Base-by-base conservation (phyloP, 2,797 vertebrate species). In the Silurus aristotelis region DNA sequence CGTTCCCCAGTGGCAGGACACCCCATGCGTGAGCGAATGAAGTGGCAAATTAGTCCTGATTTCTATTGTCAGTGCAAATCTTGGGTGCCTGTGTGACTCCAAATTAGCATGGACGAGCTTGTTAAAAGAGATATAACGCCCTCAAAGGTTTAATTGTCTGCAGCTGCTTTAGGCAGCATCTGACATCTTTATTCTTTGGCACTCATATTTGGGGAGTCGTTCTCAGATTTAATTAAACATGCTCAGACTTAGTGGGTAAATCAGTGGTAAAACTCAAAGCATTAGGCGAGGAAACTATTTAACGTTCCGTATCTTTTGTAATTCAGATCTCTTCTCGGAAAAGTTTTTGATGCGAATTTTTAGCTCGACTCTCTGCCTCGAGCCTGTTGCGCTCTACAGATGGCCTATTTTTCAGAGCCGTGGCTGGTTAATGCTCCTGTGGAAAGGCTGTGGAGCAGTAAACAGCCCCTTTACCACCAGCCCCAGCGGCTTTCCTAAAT, bases 371-470 rank as follows among this genome's bases (percentile, higher is more conserved):
- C 68, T 25, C 66, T 48, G 55, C 86, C 78, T 63, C 80, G 87
- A 87, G 92, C 91, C 87, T 86, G 87, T 72, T 46, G 89, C 86
- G 84, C 92, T 89, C 92, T 93, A 92, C 93, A 92, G 91, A 93
- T 95, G 94, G 92, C 94, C 94, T 95, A 95, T 91, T 95, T 93
- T 89, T 88, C 85, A 68, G 84, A 83, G 71, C 82, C 22, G 88
- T 89, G 90, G 90, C 92, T 86, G 87, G 91, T 91, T 94, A 93
- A 94, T 94, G 92, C 93, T 92, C 92, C 88, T 67, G 86, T 80
- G 27, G 82, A 88, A 83, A 84, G 87, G 87, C 89, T 88, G 90
- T 55, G 85, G 88, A 94, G 91, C 91, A 87, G 91, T 93, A 93
- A 94, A 94, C 92, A 93, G 90, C 92, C 87, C 89, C 88, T 90